A percentile compares a stretch with the other conserved stretches of the same genome.
phyloP scores from a whole-genome alignment of 92 coral and sea anemone species.

The Siderastrea siderea region DNA sequence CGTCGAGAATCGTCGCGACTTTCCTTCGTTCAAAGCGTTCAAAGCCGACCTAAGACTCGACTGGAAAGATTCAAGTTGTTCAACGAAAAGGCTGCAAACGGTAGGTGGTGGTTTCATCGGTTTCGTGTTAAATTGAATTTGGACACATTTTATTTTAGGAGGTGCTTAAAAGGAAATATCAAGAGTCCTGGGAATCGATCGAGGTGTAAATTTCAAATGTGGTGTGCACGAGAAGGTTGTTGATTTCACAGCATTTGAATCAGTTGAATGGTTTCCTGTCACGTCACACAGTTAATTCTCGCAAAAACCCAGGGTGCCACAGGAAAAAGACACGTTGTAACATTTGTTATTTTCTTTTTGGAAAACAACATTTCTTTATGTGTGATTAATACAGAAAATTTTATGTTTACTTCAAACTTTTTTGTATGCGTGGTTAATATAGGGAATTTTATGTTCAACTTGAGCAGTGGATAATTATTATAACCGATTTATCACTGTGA shows the following conservation, averaged over 20 bases:
- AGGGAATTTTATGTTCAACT: no score
- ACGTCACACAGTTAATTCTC: background rate
- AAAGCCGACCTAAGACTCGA: conserved; percentile 82
- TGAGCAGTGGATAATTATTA: no score
- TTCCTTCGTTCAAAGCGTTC: conserved; percentile 9
- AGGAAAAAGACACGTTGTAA: no score
- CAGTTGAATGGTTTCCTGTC: background rate
- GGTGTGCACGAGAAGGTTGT: background rate
- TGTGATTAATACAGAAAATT: no score
- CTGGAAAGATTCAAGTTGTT: conserved; percentile 87
- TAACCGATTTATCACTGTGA: no score
- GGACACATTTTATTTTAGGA: background rate
- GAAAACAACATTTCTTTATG: no score
- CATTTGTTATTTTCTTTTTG: no score
- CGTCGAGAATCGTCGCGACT: conserved; percentile 28
- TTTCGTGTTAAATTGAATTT: background rate
- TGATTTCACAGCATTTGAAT: background rate
- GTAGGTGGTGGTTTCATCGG: conserved; percentile 2
- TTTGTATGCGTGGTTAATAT: no score
- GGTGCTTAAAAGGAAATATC: no score
- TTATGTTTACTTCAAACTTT: no score
- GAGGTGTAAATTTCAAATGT: background rate
- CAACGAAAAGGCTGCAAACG: conserved; percentile 67
- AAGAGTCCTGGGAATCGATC: no score
- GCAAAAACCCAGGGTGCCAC: no score